A percentile compares a stretch with the other conserved stretches of the same genome.
phyloP scores from a whole-genome alignment of 2,113 vertebrate species.

The Oophaga pumilio region DNA sequence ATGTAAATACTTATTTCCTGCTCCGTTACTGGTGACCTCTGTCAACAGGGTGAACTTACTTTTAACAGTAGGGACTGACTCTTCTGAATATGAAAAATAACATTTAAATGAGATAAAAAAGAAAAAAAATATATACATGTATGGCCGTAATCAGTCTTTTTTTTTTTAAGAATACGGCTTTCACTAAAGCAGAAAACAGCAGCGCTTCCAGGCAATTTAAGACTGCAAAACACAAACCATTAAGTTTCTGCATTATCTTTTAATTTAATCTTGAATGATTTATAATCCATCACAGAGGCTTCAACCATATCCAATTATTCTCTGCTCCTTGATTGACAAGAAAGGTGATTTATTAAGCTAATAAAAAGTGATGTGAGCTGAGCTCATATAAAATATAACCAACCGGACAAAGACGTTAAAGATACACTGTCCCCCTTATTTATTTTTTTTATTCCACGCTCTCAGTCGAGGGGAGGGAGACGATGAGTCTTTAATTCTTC shows the following conservation, averaged over 20 bases:
- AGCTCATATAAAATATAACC: slow-evolving; percentile 97
- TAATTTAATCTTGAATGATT: slow-evolving; percentile 99
- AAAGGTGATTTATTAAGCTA: slow-evolving; percentile 99
- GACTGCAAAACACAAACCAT: slow-evolving; percentile 99
- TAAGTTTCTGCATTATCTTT: slow-evolving; percentile 99
- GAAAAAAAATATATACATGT: neutral
- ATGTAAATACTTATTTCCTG: slow-evolving; percentile 13
- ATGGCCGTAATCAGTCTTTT: slow-evolving; percentile 83
- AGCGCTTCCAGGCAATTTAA: slow-evolving; percentile 98
- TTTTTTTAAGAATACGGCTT: slow-evolving; percentile 91
- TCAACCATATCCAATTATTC: slow-evolving; percentile 99
- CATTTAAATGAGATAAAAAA: slow-evolving; percentile 38
- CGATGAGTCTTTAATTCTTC: slow-evolving; percentile 77
- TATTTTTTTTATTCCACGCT: slow-evolving; percentile 63
- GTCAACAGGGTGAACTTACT: slow-evolving; percentile 13
- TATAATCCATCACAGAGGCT: slow-evolving; percentile 99
- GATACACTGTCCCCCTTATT: slow-evolving; percentile 80
- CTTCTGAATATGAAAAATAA: slow-evolving; percentile 37
- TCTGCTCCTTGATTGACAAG: slow-evolving; percentile 99
- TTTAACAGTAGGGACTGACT: neutral
- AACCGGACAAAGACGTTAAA: slow-evolving; percentile 91
- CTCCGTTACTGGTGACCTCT: neutral
- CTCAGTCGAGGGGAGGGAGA: slow-evolving; percentile 66
- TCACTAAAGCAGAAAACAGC: slow-evolving; percentile 99
- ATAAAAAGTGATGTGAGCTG: slow-evolving; percentile 99